phyloP scores from a whole-genome alignment of 2,888 invertebrate species.

The Caenorhabditis zanzibari region DNA sequence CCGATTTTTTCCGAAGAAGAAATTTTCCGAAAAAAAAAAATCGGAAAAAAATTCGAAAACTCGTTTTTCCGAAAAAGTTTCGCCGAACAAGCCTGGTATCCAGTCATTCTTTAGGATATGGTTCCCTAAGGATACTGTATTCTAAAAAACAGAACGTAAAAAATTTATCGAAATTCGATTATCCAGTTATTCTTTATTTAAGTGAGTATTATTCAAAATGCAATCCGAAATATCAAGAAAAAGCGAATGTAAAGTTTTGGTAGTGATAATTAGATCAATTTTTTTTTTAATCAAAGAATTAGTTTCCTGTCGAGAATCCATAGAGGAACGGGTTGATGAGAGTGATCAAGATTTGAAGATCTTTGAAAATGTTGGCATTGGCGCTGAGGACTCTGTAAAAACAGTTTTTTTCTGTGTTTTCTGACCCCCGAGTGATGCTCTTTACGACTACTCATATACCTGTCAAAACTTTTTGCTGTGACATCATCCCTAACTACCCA shows the following conservation, averaged over 20 bases:
- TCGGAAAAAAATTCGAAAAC: too few relatives aligned
- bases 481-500: slow-evolving; percentile 35
- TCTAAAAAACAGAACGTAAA: too few relatives aligned
- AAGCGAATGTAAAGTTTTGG: background rate
- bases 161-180: background rate
- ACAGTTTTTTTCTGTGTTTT: slow-evolving; percentile 3
- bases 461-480: slow-evolving; percentile 33
- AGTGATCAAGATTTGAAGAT: slow-evolving; percentile 82
- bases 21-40: too few relatives aligned
- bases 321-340: slow-evolving; percentile 83
- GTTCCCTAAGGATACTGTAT: too few relatives aligned
- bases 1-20: too few relatives aligned
- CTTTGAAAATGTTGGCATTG: slow-evolving; percentile 81
- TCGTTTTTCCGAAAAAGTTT: background rate
- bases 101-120: too few relatives aligned
- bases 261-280: slow-evolving; percentile 28
- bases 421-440: slow-evolving; percentile 12
- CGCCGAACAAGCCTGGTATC: too few relatives aligned
- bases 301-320: slow-evolving; percentile 73
- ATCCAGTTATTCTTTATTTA: background rate
- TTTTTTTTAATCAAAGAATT: background rate
- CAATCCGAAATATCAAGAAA: background rate
- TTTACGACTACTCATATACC: slow-evolving; percentile 45
- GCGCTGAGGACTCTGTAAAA: slow-evolving; percentile 71
- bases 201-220: background rate